Percentiles rank a stretch among this genome's conserved stretches.
phyloP scores from a whole-genome alignment of 2,113 vertebrate genomes.

The Poeciliopsis retropinna region DNA sequence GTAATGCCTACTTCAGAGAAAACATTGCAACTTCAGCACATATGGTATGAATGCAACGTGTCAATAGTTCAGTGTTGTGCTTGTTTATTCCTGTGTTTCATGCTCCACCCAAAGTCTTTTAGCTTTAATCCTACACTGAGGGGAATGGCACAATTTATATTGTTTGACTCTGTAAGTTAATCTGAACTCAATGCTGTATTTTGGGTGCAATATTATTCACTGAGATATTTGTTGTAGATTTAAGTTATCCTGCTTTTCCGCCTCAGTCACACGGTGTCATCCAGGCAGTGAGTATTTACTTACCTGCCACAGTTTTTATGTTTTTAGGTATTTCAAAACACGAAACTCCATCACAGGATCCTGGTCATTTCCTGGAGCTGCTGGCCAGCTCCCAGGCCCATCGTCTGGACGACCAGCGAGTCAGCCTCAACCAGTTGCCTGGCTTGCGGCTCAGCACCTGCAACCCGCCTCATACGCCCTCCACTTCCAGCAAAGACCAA shows the following conservation, averaged over 20 bases:
- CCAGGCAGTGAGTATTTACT: background rate
- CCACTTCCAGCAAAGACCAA: conserved; percentile 65
- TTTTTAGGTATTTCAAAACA: conserved; percentile 78
- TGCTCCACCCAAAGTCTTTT: background rate
- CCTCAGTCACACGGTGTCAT: background rate
- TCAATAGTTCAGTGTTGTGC: conserved; percentile 3
- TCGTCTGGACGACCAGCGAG: conserved; percentile 90
- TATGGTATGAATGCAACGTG: conserved; percentile 57
- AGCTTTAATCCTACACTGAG: conserved; percentile 1
- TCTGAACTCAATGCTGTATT: background rate
- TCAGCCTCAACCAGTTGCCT: conserved; percentile 84
- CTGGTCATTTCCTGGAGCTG: conserved; percentile 91
- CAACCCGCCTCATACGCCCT: conserved; percentile 65
- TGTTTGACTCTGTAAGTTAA: background rate
- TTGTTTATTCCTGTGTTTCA: conserved; percentile 3
- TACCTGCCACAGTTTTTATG: conserved; percentile 1
- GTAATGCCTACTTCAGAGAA: background rate
- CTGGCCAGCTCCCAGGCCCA: conserved; percentile 92
- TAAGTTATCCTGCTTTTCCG: background rate
- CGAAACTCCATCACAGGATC: conserved; percentile 80
- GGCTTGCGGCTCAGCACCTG: conserved; percentile 85
- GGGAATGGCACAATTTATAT: no score
- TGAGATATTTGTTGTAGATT: no score
- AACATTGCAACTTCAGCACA: background rate
- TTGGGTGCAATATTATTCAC: background rate